Base-by-base conservation (phyloP, 2,113 vertebrate species). In the Chrysemys picta region DNA sequence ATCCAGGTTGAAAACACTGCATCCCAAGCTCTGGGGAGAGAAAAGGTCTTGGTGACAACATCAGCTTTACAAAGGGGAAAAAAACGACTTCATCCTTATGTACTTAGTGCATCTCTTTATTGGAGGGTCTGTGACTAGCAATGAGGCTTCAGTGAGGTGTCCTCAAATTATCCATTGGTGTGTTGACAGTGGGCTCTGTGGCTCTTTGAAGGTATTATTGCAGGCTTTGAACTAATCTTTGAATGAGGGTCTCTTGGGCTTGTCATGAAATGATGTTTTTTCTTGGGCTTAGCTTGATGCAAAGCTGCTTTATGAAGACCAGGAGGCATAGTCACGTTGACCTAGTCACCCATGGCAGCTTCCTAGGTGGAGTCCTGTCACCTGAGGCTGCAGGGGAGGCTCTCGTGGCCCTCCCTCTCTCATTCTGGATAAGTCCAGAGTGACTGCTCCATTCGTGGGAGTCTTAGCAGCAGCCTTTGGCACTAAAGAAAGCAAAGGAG, bases 371-470 rank as follows among this genome's bases (percentile, higher is more conserved):
- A 10, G 84, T 79, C 47, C 31, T n/a, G 52, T 5, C 5, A 72
- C 24, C 25, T 0, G 19, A 54, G 38, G 12, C 0, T 59, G 54
- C 16, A 7, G 76, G 47, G 50, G 53, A 7, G 45, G 31, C 2
- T 11, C 27, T 7, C 1, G 2, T 87, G 50, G 0, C 3, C 7
- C 35, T 3, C 22, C 84, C 85, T 69, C 22, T 47, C 85, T 79
- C 1, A 1, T 56, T 47, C n/a, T n/a, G 35, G 50, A 75, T 6
- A 52, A 0, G 6, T 22, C 0, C 4, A 47, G 1, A 22, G 31
- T 7, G 14, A 65, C 14, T 14, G 62, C 62, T 35, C 62, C 8
- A 7, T 29, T 29, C 11, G 7, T 21, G 35, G 19, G n/a, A 38
- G 21, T 72, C n/a, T 38, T 38, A 72, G 31, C 62, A 56, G 54